Evolutionary conservation across 2,888 invertebrate genomes (phyloP).

Genomic region (Ischnus inquisitorius): DNA sequence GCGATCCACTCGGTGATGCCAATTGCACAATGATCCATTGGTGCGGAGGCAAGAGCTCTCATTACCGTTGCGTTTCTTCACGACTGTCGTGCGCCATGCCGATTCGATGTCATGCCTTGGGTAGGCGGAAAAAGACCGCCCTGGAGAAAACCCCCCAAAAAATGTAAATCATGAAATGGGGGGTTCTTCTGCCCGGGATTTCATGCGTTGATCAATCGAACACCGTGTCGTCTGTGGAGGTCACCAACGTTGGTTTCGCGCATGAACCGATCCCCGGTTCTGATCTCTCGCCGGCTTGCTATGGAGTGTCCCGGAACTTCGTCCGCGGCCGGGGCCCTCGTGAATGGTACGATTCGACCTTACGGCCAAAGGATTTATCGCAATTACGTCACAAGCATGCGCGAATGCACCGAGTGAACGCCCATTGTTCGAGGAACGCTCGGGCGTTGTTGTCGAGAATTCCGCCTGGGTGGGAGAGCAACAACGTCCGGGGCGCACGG

Average conservation of each 20-base stretch:
- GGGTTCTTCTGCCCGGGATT: no score
- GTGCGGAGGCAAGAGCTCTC: background rate
- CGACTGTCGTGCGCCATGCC: conserved; percentile 4
- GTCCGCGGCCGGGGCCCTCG: background rate
- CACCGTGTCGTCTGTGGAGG: no score
- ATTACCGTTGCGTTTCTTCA: background rate
- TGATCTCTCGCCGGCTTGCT: no score
- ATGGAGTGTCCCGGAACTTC: background rate
- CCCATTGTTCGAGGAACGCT: conserved; percentile 34
- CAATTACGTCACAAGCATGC: conserved; percentile 46
- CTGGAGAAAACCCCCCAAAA: background rate
- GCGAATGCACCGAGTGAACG: conserved; percentile 6
- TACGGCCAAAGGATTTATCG: conserved; percentile 10
- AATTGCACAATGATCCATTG: conserved; percentile 15
- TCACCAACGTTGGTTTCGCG: background rate
- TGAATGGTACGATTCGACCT: conserved; percentile 11
- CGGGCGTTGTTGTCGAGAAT: background rate
- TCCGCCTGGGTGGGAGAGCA: conserved; percentile 8
- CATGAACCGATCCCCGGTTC: background rate
- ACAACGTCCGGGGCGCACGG: conserved; percentile 13
- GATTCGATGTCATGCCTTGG: background rate
- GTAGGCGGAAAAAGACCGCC: no score
- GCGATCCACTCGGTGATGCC: conserved; percentile 27
- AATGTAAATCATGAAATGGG: no score
- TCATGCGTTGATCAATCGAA: no score